These are phyloP conservation scores for Drosophila lowei DNA, from an alignment of 1,140 invertebrate species.

Conservation along the genomic window DNA sequence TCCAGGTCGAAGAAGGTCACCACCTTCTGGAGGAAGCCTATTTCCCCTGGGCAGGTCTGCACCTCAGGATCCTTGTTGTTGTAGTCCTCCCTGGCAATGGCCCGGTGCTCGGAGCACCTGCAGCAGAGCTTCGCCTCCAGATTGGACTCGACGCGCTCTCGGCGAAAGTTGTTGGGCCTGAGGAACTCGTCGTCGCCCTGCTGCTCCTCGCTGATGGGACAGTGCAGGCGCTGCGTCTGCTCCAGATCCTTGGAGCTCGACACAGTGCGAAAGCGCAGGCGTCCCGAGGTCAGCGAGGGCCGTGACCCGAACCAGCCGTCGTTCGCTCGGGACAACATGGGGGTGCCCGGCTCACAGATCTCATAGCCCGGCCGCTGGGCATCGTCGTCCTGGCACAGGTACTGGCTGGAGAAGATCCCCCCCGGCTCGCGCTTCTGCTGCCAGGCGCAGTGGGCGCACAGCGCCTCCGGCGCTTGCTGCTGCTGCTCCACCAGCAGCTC, in stretches of 20 bases:
- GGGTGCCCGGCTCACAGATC: constrained; percentile 86
- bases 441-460: constrained; percentile 73
- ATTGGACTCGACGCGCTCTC: constrained; percentile 68
- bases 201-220: constrained; percentile 59
- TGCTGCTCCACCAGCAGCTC: constrained; percentile 12
- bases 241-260: constrained; percentile 78
- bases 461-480: constrained; percentile 18
- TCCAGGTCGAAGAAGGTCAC: constrained; percentile 87
- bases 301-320: constrained; percentile 86
- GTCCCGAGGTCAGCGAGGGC: constrained; percentile 65
- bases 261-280: constrained; percentile 66
- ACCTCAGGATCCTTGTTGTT: constrained; percentile 16
- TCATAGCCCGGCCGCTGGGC: constrained; percentile 86
- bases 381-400: constrained; percentile 87
- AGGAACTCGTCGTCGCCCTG: constrained; percentile 43
- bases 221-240: constrained; percentile 52
- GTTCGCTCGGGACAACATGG: constrained; percentile 87
- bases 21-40: constrained; percentile 83
- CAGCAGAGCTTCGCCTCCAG: constrained; percentile 52
- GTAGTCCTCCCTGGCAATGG: constrained; percentile 20
- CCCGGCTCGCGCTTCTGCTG: constrained; percentile 77
- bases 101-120: constrained; percentile 61
- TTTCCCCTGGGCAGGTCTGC: constrained; percentile 52
- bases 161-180: constrained; percentile 72
- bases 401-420: constrained; percentile 86